phyloP scores from a whole-genome alignment of 2,797 vertebrate species.

The Sebastes minor region DNA sequence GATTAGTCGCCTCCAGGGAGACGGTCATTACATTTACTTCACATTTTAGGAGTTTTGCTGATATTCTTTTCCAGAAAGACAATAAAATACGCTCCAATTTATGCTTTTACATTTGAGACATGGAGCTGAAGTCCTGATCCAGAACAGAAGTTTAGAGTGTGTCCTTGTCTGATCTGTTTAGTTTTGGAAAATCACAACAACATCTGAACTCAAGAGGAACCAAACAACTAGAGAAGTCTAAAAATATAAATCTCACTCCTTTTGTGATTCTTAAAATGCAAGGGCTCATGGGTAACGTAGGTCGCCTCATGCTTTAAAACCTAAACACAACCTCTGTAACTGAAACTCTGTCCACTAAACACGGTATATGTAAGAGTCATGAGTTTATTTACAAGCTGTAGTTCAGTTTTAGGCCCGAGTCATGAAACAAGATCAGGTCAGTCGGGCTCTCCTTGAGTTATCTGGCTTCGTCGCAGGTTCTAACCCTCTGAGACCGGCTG shows the following conservation, averaged over 20 bases:
- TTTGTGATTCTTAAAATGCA: neutral
- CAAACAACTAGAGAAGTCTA: neutral
- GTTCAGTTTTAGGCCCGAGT: neutral
- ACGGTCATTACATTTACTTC: slow-evolving; percentile 51
- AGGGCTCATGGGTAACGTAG: neutral
- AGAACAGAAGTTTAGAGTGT: slow-evolving; percentile 8
- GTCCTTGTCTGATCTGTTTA: neutral
- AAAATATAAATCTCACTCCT: neutral
- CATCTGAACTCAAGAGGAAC: neutral
- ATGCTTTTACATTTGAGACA: slow-evolving; percentile 5
- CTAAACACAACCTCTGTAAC: neutral
- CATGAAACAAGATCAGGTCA: neutral
- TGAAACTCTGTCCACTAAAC: neutral
- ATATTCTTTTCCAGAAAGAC: slow-evolving; percentile 19
- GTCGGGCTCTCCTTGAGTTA: neutral
- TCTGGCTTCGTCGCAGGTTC: neutral
- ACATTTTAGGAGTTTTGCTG: slow-evolving; percentile 39
- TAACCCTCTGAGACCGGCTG: neutral
- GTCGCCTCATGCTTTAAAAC: neutral
- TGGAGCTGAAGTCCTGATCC: neutral
- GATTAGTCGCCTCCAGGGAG: slow-evolving; percentile 52
- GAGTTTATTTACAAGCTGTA: neutral
- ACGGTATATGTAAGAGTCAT: neutral
- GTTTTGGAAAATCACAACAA: neutral
- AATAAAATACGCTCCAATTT: slow-evolving; percentile 14